Percentiles rank a stretch among this genome's conserved stretches.
These are phyloP conservation scores for Phrynosoma platyrhinos DNA, from an alignment of 2,113 vertebrate species.

Conservation along the genomic window DNA sequence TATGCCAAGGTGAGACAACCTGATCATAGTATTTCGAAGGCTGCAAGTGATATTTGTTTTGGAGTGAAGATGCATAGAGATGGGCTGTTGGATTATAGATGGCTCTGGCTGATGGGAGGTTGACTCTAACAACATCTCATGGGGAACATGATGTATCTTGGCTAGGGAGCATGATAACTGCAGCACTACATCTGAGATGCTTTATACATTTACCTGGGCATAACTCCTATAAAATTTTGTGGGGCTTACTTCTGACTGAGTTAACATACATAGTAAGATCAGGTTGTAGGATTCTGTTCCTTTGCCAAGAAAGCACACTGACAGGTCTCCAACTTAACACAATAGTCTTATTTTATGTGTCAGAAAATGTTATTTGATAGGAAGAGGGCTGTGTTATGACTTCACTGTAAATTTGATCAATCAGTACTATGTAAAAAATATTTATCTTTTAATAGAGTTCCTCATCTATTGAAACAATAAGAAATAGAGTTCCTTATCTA, in stretches of 20 bases:
- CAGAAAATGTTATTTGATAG: background rate
- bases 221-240: background rate
- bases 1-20: too few species aligned
- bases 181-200: background rate
- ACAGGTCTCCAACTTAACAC: background rate
- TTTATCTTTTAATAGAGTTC: slow-evolving; percentile 25
- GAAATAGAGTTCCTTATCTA: too few species aligned
- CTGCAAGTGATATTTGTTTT: too few species aligned
- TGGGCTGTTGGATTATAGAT: background rate
- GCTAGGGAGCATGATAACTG: background rate
- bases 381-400: background rate
- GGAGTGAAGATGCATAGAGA: background rate
- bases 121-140: background rate
- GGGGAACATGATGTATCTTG: too few species aligned
- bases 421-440: background rate
- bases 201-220: background rate
- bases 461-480: slow-evolving; percentile 9
- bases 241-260: background rate
- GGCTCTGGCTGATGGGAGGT: background rate
- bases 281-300: background rate
- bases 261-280: background rate
- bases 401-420: background rate
- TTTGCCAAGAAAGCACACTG: background rate
- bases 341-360: background rate
- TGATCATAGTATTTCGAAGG: too few species aligned